Evolutionary conservation across 2,113 vertebrate species (phyloP), one percentile per base, ranked within the genome.

Genomic region (Chloropsis cyanopogon): DNA sequence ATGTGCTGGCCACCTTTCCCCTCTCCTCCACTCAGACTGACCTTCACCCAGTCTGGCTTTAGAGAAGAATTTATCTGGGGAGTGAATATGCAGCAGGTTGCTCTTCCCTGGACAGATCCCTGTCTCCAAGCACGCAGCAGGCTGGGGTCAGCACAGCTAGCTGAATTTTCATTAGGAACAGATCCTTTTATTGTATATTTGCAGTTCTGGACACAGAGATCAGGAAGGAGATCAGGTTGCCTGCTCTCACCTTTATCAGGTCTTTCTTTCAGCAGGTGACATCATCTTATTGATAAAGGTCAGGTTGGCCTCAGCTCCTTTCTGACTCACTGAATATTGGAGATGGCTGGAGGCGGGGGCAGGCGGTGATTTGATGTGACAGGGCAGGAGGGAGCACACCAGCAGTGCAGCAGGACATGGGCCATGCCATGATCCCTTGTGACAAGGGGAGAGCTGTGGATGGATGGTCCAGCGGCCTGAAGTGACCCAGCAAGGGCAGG

Each of bases 231-330:
- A 60, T 86, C 86, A 78, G 31, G 4, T 16, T 66, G 29, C 52
- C 57, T 56, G 50, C 35, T 71, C 75, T 31, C 56, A 66, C 85
- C 83, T 89, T 75, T 49, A 56, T 68, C 49, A 7, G n/a, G 25
- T 14, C n/a, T 77, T 49, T 50, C 82, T 79, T 82, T 37, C 68
- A 64, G 56, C 63, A 47, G 18, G 56, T 86, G 92, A 93, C 85
- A 92, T 96, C 90, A 95, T 77, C 20, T 70, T 88, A 53, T 71
- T 60, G 93, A 90, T 93, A 89, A 95, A 96, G 93, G 90, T 95
- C 93, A 78, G 52, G 75, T 1, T 90, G 84, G 84, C 81, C 93
- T 82, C 39, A 69, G 60, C 86, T 93, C 64, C 49, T 28, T 96
- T 96, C 85, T 95, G 93, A 93, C 64, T 93, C 95, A 92, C 69